Evolutionary conservation across 2,797 vertebrate species (phyloP), one percentile per base, ranked within the genome.

Genomic region (Setipinna tenuifilis): DNA sequence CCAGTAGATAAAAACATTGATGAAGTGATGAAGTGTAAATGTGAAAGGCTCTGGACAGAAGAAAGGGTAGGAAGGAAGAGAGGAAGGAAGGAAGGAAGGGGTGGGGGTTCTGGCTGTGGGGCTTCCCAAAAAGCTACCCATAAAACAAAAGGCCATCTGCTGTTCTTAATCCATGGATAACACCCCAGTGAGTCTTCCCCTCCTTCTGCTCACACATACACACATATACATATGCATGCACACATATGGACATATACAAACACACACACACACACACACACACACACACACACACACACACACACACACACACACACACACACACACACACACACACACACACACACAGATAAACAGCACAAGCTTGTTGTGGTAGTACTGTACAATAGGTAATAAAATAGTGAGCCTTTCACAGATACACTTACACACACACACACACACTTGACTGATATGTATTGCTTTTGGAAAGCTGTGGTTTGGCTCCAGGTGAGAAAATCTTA

Each of bases 91-190:
- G 68, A 28, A n/a, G 62, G 62, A 65, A 31, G 65, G 65, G 78
- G 78, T 44, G 16, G 44, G 44, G 12, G 50, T 54, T 9, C 48
- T 82, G 23, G 62, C n/a, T 65, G 6, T 23, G 23, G 35, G 71
- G 35, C 71, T 78, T 78, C 41, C 71, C 68, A 84, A 19, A 23
- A 84, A 84, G 28, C 83, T 31, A 0, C 68, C 35, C 68, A 58
- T 54, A 35, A 84, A 84, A 58, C 48, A 84, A 84, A 84, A 78
- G 83, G 68, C 83, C 83, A 84, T 78, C 83, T 84, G 68, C 68
- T 62, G 71, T 35, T 78, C 17, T 78, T 78, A 78, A 78, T 78
- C 35, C 19, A 16, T 78, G 71, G 71, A 78, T 21, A 78, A 78
- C 71, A 78, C 71, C 28, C 71, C 5, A 78, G 31, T 21, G 5